Evolutionary conservation across 2,797 vertebrate species (phyloP).

Genomic region (Cottoperca gobio): DNA sequence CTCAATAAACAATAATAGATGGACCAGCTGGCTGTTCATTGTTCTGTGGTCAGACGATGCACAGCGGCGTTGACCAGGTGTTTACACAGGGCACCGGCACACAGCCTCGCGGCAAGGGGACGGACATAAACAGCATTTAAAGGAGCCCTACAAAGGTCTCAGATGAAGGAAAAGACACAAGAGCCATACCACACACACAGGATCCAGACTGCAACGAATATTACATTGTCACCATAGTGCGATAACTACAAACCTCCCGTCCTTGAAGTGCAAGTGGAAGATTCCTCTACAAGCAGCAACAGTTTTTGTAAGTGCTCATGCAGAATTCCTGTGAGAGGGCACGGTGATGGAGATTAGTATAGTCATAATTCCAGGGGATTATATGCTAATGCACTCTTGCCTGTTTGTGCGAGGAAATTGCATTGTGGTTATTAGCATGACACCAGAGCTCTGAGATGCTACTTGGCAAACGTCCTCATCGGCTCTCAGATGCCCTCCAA

Average conservation of each 20-base stretch:
- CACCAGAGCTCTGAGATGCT: constrained; percentile 71
- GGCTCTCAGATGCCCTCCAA: constrained; percentile 75
- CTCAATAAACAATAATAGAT: constrained; percentile 87
- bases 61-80: constrained; percentile 78
- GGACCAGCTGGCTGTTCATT: constrained; percentile 81
- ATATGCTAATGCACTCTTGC: constrained; percentile 82
- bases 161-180: constrained; percentile 25
- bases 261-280: constrained; percentile 54
- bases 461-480: constrained; percentile 79
- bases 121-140: constrained; percentile 67
- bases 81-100: constrained; percentile 78
- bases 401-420: constrained; percentile 85
- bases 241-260: constrained; percentile 40
- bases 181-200: neutral
- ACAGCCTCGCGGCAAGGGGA: constrained; percentile 62
- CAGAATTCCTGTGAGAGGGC: constrained; percentile 51
- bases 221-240: constrained; percentile 40
- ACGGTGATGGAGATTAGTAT: constrained; percentile 75
- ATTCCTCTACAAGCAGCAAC: constrained; percentile 25
- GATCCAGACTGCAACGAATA: constrained; percentile 29
- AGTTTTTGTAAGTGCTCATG: constrained; percentile 28
- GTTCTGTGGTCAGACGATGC: constrained; percentile 79
- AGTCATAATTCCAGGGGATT: constrained; percentile 83
- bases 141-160: constrained; percentile 48
- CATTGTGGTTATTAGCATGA: constrained; percentile 83